Base-by-base conservation (phyloP, 2,113 vertebrate genomes). In the Peromyscus leucopus region DNA sequence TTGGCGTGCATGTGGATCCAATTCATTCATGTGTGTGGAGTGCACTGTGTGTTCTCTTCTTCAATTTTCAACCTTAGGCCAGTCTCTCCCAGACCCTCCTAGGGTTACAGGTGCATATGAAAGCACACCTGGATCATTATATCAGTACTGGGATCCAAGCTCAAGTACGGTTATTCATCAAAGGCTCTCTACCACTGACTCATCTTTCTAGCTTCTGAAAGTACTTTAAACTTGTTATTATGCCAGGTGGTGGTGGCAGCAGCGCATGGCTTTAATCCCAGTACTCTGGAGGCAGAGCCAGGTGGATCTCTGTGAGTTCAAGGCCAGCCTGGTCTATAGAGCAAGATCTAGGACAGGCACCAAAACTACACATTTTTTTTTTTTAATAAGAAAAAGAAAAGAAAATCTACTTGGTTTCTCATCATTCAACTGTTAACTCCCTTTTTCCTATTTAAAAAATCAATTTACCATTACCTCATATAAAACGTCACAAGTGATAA, bases 401-500 rank as follows among this genome's bases (percentile, higher is more conserved):
- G 71, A 33, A 82, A 80, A 85, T 63, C 63, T 48, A 82, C 74
- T 93, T 1, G 16, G 28, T 79, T 89, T 71, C 31, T 46, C 76
- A 75, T 24, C 8, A 75, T 51, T 36, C 31, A 51, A 55, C 51
- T 16, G 17, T 79, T 79, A 78, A n/a, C 36, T 33, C 19, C n/a
- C 33, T n/a, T n/a, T n/a, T 57, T 82, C 4, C 16, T 22, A 82
- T 36, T 55, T 8, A 9, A 51, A 79, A 36, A 55, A 36, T 21
- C 42, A 42, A 42, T 42, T 42, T 55, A n/a, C 19, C 55, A n/a
- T 82, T n/a, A 80, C 1, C 33, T 36, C 55, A 3, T 1, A 5
- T 59, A 67, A 83, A 94, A 92, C 87, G 28, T 39, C 88, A 17
- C 83, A 96, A 96, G 15, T 85, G 91, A 76, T 55, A 95, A 87